Conservation (phyloP, 2,888 invertebrate species). For the Scaptomyza flava region DNA sequence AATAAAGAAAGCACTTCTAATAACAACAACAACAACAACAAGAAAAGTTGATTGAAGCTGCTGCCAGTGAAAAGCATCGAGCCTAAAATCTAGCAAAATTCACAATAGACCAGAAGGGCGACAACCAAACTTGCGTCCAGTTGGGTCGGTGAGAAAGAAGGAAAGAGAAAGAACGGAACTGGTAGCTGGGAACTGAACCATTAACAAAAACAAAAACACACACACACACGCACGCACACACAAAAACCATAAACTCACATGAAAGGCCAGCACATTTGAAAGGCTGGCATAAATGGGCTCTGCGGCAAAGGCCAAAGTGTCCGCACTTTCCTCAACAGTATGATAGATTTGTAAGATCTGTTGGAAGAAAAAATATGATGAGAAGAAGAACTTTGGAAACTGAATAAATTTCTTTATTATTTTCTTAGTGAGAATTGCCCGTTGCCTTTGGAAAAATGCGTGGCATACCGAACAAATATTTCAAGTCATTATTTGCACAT, state of each 20-base stretch:
- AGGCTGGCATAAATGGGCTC: conserved; percentile 95
- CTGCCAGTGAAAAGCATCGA: conserved; percentile 40
- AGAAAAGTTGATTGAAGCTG: conserved; percentile 35
- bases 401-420: background rate
- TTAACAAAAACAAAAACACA: conserved; percentile 4
- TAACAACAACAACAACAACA: conserved; percentile 27
- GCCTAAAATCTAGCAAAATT: conserved; percentile 30
- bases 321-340: conserved; percentile 91
- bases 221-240: conserved; percentile 1
- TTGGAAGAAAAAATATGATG: conserved; percentile 3
- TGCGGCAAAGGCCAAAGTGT: conserved; percentile 96
- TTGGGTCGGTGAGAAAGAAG: conserved; percentile 27
- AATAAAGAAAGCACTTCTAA: conserved; percentile 17
- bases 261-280: conserved; percentile 94
- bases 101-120: conserved; percentile 42
- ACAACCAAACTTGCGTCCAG: conserved; percentile 67
- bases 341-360: conserved; percentile 88
- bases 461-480: conserved; percentile 4
- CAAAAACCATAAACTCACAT: conserved; percentile 86
- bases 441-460: background rate
- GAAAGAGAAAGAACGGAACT: conserved; percentile 4
- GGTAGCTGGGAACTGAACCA: conserved; percentile 13
- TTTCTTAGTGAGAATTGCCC: background rate
- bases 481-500: conserved; percentile 12
- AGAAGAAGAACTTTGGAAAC: background rate